These are phyloP conservation scores for Mesopsocus fuscifrons DNA, from an alignment of 2,888 invertebrate species.

Conservation along the genomic window DNA sequence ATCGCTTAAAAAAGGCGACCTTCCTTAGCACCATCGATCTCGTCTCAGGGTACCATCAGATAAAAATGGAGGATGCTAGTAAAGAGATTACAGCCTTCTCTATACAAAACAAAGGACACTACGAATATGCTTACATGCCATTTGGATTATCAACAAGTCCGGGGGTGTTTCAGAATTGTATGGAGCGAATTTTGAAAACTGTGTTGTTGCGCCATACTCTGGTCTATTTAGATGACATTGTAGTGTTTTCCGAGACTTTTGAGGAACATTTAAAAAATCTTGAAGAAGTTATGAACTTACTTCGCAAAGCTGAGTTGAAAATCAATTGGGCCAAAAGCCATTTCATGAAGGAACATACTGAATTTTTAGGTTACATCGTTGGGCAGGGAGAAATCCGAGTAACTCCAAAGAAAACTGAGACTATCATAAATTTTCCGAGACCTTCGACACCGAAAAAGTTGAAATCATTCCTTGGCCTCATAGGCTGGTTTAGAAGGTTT, in stretches of 20 bases:
- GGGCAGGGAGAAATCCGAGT: not conserved
- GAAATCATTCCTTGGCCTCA: not conserved
- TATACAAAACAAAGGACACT: constrained; percentile 14
- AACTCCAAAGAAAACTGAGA: not conserved
- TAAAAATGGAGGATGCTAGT: no score
- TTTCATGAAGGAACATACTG: not conserved
- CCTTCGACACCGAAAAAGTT: not conserved
- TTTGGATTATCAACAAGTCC: constrained; percentile 21
- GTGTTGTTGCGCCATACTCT: not conserved
- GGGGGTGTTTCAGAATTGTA: constrained; percentile 19
- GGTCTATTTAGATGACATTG: not conserved
- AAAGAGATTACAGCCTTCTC: no score
- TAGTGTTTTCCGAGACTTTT: not conserved
- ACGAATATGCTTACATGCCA: constrained; percentile 17
- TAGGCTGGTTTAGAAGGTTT: constrained; percentile 14
- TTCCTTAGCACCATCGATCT: constrained; percentile 18
- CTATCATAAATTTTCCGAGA: not conserved
- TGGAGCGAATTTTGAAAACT: constrained; percentile 18
- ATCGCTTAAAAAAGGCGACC: constrained; percentile 16
- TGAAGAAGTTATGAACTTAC: not conserved
- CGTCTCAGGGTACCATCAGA: constrained; percentile 17
- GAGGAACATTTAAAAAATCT: not conserved
- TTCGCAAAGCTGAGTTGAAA: not conserved
- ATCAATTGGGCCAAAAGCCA: not conserved
- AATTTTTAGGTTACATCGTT: not conserved